A percentile compares a stretch with the other conserved stretches of the same genome.
Evolutionary conservation across 2,888 invertebrate genomes (phyloP).

Genomic region (Kryphioiulus occultus): DNA sequence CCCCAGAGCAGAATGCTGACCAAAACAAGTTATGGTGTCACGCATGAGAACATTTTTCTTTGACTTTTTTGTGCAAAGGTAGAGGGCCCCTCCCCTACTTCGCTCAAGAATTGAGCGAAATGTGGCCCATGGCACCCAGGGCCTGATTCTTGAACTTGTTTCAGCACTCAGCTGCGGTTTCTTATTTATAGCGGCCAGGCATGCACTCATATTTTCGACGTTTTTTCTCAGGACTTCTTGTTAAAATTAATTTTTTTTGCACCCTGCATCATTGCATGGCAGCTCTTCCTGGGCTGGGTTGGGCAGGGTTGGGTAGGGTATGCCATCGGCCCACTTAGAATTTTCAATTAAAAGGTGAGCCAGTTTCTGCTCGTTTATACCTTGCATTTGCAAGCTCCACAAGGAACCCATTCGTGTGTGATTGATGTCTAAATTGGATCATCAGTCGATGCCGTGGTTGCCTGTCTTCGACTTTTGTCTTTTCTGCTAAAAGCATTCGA

Average conservation of each 20-base stretch:
- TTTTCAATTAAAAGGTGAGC: conserved; percentile 11
- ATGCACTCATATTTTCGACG: conserved; percentile 2
- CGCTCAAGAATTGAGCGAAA: neutral
- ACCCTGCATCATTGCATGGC: neutral
- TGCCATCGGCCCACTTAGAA: conserved; percentile 1
- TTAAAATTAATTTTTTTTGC: conserved; percentile 6
- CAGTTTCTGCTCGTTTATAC: neutral
- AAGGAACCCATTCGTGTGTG: neutral
- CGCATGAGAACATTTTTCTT: conserved; percentile 35
- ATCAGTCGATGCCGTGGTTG: neutral
- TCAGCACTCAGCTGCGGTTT: conserved; percentile 30
- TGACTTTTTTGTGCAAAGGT: neutral
- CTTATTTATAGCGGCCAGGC: conserved; percentile 2
- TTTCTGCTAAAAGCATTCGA: neutral
- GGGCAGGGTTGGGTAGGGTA: too few relatives aligned
- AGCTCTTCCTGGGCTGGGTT: conserved; percentile 25
- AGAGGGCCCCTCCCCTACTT: conserved; percentile 3
- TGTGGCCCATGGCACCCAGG: conserved; percentile 31
- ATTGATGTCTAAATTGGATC: conserved; percentile 12
- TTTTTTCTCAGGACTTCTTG: neutral
- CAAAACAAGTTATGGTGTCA: conserved; percentile 26
- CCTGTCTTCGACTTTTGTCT: neutral
- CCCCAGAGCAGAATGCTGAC: conserved; percentile 7
- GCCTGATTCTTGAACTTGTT: conserved; percentile 35
- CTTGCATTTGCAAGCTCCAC: neutral